Evolutionary conservation across 1,140 invertebrate species (phyloP).

Genomic region (Intoshia linei): DNA sequence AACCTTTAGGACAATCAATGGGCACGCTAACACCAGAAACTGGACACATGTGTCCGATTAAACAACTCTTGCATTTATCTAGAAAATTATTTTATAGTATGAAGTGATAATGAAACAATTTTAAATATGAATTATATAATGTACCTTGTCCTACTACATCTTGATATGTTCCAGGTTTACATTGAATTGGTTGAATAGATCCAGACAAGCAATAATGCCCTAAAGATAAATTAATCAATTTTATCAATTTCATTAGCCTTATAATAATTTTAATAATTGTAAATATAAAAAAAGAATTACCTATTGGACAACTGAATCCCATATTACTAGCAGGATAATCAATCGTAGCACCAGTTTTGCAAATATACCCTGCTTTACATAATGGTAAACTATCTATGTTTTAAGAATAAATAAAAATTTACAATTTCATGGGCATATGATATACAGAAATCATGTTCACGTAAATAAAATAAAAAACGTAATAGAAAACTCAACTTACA

Average conservation of each 20-base stretch:
- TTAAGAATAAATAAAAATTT: not conserved
- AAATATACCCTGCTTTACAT: slow-evolving; percentile 15
- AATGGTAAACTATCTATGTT: slow-evolving; percentile 11
- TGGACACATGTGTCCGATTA: slow-evolving; percentile 9
- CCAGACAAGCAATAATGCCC: slow-evolving; percentile 15
- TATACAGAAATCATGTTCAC: not conserved
- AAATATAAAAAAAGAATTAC: too few species aligned
- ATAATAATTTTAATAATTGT: too few species aligned
- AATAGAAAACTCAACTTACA: not conserved
- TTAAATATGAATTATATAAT: not conserved
- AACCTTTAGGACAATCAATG: slow-evolving; percentile 12
- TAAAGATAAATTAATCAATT: too few species aligned
- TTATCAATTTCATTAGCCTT: too few species aligned
- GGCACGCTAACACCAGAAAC: slow-evolving; percentile 13
- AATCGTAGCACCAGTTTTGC: slow-evolving; percentile 12
- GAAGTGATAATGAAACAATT: not conserved
- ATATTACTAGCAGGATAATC: slow-evolving; percentile 11
- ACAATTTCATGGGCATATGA: slow-evolving; percentile 1
- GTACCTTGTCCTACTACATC: slow-evolving; percentile 2
- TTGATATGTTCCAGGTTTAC: slow-evolving; percentile 12
- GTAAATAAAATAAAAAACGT: not conserved
- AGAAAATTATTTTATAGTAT: not conserved
- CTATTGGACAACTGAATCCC: slow-evolving; percentile 17
- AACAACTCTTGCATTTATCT: slow-evolving; percentile 1
- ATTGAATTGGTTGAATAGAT: slow-evolving; percentile 9